Percentiles rank a stretch among this genome's conserved stretches.
These are phyloP conservation scores for Eupithecia centaureata DNA, from an alignment of 2,888 invertebrate genomes.

Conservation along the genomic window DNA sequence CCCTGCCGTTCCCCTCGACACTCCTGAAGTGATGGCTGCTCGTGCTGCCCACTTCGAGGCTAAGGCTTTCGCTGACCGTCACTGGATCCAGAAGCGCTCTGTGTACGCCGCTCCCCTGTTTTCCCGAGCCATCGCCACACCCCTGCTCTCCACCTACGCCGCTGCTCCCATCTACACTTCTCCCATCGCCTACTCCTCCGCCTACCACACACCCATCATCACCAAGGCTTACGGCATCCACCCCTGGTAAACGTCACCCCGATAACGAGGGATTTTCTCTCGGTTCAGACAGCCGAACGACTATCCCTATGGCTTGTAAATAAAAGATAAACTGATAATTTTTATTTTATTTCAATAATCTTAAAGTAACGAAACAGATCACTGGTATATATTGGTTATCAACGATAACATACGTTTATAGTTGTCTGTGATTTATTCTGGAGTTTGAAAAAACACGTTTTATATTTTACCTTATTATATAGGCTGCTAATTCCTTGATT, in stretches of 20 bases:
- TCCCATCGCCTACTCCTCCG: slow-evolving; percentile 57
- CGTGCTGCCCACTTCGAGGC: slow-evolving; percentile 73
- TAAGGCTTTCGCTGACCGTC: slow-evolving; percentile 65
- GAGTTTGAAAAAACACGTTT: neutral
- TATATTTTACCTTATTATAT: neutral
- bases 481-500: neutral
- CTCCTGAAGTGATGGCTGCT: slow-evolving; percentile 73
- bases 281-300: slow-evolving; percentile 66
- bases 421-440: neutral
- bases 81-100: slow-evolving; percentile 74
- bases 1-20: slow-evolving; percentile 66
- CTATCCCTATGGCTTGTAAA: slow-evolving; percentile 58
- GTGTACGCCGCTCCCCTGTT: slow-evolving; percentile 57
- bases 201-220: slow-evolving; percentile 58
- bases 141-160: slow-evolving; percentile 59
- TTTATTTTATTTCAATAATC: slow-evolving; percentile 8
- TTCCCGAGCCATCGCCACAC: slow-evolving; percentile 57
- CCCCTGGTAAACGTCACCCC: slow-evolving; percentile 68
- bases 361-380: no score
- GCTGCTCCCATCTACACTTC: slow-evolving; percentile 58
- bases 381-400: no score
- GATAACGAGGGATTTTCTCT: slow-evolving; percentile 57
- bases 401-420: neutral
- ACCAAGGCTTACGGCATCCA: slow-evolving; percentile 68
- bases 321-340: slow-evolving; percentile 44